phyloP scores from a whole-genome alignment of 2,888 invertebrate species.

The Drosophila hamatofila region DNA sequence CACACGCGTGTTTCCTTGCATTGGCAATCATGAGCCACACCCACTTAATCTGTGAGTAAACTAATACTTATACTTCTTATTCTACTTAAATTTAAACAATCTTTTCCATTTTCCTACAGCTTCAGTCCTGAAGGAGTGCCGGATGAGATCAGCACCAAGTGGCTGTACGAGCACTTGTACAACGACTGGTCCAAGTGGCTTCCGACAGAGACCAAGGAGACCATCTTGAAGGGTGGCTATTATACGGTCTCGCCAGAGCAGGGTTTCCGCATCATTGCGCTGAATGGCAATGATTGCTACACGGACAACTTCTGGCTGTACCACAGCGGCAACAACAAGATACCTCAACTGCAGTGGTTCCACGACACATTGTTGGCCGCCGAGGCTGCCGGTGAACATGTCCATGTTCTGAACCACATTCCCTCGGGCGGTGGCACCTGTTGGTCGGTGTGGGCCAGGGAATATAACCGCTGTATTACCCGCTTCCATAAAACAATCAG shows the following conservation, averaged over 20 bases:
- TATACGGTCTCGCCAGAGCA: slow-evolving; percentile 89
- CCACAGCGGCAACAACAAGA: slow-evolving; percentile 90
- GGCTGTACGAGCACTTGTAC: slow-evolving; percentile 91
- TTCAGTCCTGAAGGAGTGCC: slow-evolving; percentile 87
- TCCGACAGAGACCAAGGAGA: slow-evolving; percentile 87
- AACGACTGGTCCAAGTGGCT: slow-evolving; percentile 90
- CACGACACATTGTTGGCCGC: slow-evolving; percentile 90
- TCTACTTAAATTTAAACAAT: neutral
- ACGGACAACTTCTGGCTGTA: slow-evolving; percentile 88
- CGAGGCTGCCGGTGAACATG: slow-evolving; percentile 90
- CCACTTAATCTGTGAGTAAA: slow-evolving; percentile 92
- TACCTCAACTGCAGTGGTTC: slow-evolving; percentile 92
- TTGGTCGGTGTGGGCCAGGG: slow-evolving; percentile 89
- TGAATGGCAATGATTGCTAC: slow-evolving; percentile 92
- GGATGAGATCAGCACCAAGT: slow-evolving; percentile 86
- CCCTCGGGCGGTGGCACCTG: slow-evolving; percentile 90
- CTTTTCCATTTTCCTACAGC: slow-evolving; percentile 82
- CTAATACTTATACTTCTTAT: neutral
- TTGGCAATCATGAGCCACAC: slow-evolving; percentile 94
- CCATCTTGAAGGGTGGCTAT: slow-evolving; percentile 90
- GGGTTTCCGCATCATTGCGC: slow-evolving; percentile 90
- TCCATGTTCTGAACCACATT: slow-evolving; percentile 94
- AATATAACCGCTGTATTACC: slow-evolving; percentile 89
- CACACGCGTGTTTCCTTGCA: slow-evolving; percentile 88
- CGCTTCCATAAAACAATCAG: slow-evolving; percentile 91